phyloP scores from a whole-genome alignment of 2,888 invertebrate genomes.

The Synanthedon vespiformis region DNA sequence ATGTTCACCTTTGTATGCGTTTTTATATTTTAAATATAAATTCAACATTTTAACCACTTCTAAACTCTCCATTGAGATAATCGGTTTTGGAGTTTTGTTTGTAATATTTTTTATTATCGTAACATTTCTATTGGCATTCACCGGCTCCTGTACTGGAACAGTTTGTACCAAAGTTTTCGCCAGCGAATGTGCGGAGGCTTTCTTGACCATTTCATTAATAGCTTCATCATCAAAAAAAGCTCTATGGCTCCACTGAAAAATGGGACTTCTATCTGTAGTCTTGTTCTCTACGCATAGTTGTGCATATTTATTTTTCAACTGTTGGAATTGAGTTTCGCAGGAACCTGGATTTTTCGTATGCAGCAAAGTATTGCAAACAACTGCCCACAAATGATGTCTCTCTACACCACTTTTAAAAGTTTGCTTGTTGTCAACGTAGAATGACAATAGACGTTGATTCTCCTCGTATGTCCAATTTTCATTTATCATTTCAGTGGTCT shows the following conservation, averaged over 20 bases:
- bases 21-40: slow-evolving; percentile 43
- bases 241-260: slow-evolving; percentile 39
- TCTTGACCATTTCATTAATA: slow-evolving; percentile 11
- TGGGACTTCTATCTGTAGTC: slow-evolving; percentile 35
- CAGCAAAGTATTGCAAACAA: slow-evolving; percentile 55
- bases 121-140: slow-evolving; percentile 8
- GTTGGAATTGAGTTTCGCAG: slow-evolving; percentile 38
- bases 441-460: slow-evolving; percentile 38
- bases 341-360: slow-evolving; percentile 29
- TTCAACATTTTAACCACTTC: slow-evolving; percentile 44
- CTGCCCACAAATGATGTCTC: slow-evolving; percentile 46
- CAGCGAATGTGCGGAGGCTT: slow-evolving; percentile 1
- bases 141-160: background rate
- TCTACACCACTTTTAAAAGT: slow-evolving; percentile 35
- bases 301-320: slow-evolving; percentile 33
- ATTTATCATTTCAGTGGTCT: slow-evolving; percentile 7
- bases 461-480: slow-evolving; percentile 45
- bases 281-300: slow-evolving; percentile 25
- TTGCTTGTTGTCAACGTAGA: slow-evolving; percentile 54
- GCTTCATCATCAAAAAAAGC: slow-evolving; percentile 41
- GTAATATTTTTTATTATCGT: no score
- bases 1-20: slow-evolving; percentile 28
- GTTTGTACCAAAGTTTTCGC: background rate
- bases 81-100: no score
- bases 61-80: no score